Percentiles rank a stretch among this genome's conserved stretches.
Conservation (phyloP, 2,888 invertebrate genomes). For the Harpalus rufipes region DNA sequence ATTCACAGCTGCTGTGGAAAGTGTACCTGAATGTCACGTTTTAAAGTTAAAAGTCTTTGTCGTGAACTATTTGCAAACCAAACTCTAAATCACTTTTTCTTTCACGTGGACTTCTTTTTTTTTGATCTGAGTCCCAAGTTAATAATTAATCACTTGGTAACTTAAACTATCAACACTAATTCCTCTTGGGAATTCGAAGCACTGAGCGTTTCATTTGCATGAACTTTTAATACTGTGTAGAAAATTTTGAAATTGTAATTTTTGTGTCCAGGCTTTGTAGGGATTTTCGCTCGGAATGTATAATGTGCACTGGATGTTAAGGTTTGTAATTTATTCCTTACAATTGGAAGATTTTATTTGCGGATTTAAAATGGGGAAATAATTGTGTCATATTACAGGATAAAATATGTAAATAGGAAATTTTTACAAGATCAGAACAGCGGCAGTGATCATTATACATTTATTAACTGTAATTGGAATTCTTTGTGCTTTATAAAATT, state of each 20-base stretch:
- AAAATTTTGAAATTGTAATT: slow-evolving; percentile 38
- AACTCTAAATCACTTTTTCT: neutral
- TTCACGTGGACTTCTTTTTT: neutral
- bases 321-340: slow-evolving; percentile 14
- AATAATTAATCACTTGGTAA: slow-evolving; percentile 19
- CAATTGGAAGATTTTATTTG: slow-evolving; percentile 21
- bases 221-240: slow-evolving; percentile 12
- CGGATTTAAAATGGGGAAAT: neutral
- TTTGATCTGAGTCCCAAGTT: slow-evolving; percentile 12
- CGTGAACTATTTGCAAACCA: neutral
- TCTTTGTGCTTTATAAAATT: no score
- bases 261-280: slow-evolving; percentile 22
- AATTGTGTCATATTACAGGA: neutral
- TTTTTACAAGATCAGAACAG: neutral
- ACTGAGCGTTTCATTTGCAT: slow-evolving; percentile 29
- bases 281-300: slow-evolving; percentile 19
- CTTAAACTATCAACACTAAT: slow-evolving; percentile 10
- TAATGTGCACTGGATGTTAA: slow-evolving; percentile 19
- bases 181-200: slow-evolving; percentile 1
- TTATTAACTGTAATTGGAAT: neutral
- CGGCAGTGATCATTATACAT: neutral
- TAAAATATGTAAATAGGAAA: neutral
- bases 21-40: no score
- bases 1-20: no score
- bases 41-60: no score